Conservation (phyloP, 2,888 invertebrate species). For the Graphium colonna region DNA sequence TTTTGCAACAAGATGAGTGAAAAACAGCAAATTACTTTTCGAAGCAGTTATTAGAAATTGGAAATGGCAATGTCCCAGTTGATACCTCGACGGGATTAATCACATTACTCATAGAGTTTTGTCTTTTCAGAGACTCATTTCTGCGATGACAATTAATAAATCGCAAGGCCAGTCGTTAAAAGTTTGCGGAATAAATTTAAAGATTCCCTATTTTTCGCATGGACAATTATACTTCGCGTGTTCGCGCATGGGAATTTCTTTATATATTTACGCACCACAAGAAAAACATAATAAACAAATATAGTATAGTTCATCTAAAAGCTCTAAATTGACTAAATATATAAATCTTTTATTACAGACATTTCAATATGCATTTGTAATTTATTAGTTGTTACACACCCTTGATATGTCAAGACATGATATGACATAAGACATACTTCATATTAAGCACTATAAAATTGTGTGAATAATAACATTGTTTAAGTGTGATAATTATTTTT, state of each 20-base stretch:
- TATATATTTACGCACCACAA: constrained; percentile 30
- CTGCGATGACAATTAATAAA: neutral
- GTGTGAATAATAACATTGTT: too few species aligned
- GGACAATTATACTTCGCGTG: constrained; percentile 34
- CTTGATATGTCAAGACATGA: too few species aligned
- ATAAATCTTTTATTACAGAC: too few species aligned
- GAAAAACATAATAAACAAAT: constrained; percentile 24
- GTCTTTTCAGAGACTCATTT: neutral
- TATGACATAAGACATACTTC: too few species aligned
- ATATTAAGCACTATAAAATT: too few species aligned
- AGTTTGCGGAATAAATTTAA: constrained; percentile 28
- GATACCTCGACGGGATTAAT: neutral
- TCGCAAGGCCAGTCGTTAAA: neutral
- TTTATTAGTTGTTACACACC: too few species aligned
- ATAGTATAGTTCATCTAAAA: constrained; percentile 29
- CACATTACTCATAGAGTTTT: neutral
- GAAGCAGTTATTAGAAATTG: too few species aligned
- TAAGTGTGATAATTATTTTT: too few species aligned
- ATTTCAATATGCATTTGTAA: too few species aligned
- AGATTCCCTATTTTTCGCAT: constrained; percentile 31
- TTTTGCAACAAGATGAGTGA: neutral
- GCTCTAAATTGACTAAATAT: constrained; percentile 18
- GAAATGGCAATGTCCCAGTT: too few species aligned
- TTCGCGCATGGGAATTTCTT: constrained; percentile 31
- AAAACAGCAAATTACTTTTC: neutral